Conservation (phyloP, 2,797 vertebrate genomes). For the Enteromius paludinosus region DNA sequence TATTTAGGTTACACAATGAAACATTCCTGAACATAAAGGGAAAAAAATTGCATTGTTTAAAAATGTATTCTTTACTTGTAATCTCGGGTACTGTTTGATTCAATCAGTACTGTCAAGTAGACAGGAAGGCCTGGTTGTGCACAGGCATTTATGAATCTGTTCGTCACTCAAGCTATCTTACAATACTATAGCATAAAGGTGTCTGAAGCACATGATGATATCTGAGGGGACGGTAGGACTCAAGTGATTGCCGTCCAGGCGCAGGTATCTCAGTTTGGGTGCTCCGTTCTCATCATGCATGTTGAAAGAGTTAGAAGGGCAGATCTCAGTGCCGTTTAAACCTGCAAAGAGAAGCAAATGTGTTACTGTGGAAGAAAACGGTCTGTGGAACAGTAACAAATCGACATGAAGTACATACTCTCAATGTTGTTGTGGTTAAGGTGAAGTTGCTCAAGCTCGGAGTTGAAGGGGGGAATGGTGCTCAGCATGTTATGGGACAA, state of each 20-base stretch:
- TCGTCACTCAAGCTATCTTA: slow-evolving; percentile 66
- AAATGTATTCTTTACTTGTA: slow-evolving; percentile 30
- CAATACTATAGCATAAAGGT: slow-evolving; percentile 90
- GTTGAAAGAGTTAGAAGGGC: slow-evolving; percentile 76
- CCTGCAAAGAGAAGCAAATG: slow-evolving; percentile 71
- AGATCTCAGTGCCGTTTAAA: slow-evolving; percentile 93
- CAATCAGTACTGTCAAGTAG: slow-evolving; percentile 60
- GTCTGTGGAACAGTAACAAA: neutral
- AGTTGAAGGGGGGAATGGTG: slow-evolving; percentile 85
- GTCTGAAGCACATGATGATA: slow-evolving; percentile 95
- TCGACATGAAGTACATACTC: slow-evolving; percentile 79
- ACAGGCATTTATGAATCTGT: slow-evolving; percentile 40
- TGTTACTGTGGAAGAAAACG: neutral
- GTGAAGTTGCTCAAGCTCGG: slow-evolving; percentile 92
- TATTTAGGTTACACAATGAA: slow-evolving; percentile 53
- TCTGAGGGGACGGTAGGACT: slow-evolving; percentile 91
- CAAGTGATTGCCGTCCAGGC: slow-evolving; percentile 93
- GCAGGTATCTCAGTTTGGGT: slow-evolving; percentile 91
- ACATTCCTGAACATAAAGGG: slow-evolving; percentile 44
- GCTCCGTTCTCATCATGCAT: slow-evolving; percentile 69
- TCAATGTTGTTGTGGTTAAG: slow-evolving; percentile 95
- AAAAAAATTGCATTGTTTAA: slow-evolving; percentile 21
- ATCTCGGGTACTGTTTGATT: slow-evolving; percentile 54
- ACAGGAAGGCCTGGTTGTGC: slow-evolving; percentile 53
- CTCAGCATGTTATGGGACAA: slow-evolving; percentile 92